A percentile compares a stretch with the other conserved stretches of the same genome.
Conservation (phyloP, 2,113 vertebrate species). For the Hemiscyllium ocellatum region DNA sequence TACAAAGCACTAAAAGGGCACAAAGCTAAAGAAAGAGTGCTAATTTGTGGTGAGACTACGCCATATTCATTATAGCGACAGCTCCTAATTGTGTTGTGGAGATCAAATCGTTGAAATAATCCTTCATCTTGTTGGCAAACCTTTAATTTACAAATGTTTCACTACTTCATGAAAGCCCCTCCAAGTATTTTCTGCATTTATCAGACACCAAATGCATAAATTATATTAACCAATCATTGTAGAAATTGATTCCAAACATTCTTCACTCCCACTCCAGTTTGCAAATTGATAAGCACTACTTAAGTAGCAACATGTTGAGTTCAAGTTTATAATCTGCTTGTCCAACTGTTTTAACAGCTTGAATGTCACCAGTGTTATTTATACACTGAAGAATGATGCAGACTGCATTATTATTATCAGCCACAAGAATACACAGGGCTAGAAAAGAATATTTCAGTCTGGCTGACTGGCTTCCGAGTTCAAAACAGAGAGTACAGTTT, state of each 20-base stretch:
- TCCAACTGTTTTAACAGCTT: not conserved
- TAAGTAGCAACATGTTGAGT: not conserved
- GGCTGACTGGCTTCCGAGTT: too few relatives aligned
- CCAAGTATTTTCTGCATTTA: not conserved
- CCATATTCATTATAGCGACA: not conserved
- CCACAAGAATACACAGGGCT: not conserved
- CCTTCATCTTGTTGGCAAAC: not conserved
- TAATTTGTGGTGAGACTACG: not conserved
- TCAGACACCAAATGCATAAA: not conserved
- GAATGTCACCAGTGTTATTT: not conserved
- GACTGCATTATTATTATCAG: not conserved
- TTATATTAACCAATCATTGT: not conserved
- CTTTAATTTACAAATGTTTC: not conserved
- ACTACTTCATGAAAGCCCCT: not conserved
- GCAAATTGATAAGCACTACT: not conserved
- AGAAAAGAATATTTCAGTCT: not conserved
- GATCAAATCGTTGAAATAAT: not conserved
- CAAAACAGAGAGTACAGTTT: too few relatives aligned
- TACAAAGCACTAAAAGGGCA: not conserved
- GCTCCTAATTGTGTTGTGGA: too few relatives aligned
- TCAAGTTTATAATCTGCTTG: not conserved
- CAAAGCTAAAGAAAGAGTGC: not conserved
- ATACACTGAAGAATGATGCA: not conserved
- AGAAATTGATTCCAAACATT: not conserved
- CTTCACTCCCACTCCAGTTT: not conserved